A percentile compares a stretch with the other conserved stretches of the same genome.
Evolutionary conservation across 2,113 vertebrate species (phyloP).

Genomic region (Grammomys surdaster): DNA sequence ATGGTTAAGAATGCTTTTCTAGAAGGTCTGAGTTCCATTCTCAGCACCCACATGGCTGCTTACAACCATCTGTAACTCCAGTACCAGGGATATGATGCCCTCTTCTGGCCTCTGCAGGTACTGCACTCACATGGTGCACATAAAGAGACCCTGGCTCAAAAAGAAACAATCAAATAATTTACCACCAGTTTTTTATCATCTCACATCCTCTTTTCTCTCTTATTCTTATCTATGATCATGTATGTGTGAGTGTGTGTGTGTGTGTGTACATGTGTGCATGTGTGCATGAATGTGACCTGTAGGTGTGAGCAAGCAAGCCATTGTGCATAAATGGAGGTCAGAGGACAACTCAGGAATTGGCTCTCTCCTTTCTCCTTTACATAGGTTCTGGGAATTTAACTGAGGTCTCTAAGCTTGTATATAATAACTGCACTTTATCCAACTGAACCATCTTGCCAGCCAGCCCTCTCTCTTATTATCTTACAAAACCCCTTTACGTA

Average conservation of each 20-base stretch:
- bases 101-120: not conserved
- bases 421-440: not conserved
- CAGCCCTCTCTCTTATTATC: not conserved
- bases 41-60: not conserved
- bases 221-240: too few species aligned
- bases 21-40: not conserved
- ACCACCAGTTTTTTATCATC: not conserved
- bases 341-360: not conserved
- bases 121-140: not conserved
- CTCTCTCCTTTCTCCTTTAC: not conserved
- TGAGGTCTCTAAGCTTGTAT: not conserved
- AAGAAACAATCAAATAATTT: not conserved
- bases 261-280: not conserved
- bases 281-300: not conserved
- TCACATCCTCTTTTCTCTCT: not conserved
- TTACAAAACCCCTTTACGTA: not conserved
- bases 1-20: not conserved
- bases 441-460: not conserved
- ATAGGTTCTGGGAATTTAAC: not conserved
- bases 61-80: not conserved
- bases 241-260: not conserved
- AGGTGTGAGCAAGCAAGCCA: too few species aligned
- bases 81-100: not conserved
- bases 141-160: not conserved
- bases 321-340: not conserved